These are phyloP conservation scores for Hemaris fuciformis DNA, from an alignment of 2,888 invertebrate species.

Conservation along the genomic window DNA sequence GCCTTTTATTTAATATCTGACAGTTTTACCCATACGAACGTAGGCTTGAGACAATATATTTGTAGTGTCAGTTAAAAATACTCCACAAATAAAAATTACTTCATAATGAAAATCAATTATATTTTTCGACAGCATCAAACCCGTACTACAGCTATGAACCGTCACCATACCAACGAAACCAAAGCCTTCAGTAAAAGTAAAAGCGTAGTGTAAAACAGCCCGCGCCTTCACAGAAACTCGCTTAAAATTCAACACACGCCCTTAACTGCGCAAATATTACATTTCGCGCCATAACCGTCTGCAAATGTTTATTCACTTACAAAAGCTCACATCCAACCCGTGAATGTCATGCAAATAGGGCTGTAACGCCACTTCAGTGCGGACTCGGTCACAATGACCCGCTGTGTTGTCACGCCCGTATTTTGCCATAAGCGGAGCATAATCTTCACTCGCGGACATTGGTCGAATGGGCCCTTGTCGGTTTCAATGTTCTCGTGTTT, in stretches of 20 bases:
- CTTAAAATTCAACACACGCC: neutral
- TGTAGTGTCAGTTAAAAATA: neutral
- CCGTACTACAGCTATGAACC: too few species aligned
- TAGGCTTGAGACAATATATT: neutral
- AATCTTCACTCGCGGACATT: neutral
- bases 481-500: neutral
- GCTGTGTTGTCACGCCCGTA: neutral
- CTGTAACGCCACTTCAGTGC: neutral
- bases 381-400: neutral
- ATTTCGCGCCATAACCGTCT: neutral
- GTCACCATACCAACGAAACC: too few species aligned
- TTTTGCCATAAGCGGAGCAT: neutral
- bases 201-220: neutral
- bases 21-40: too few species aligned
- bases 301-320: neutral
- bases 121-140: too few species aligned
- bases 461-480: neutral
- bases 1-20: too few species aligned
- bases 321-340: neutral
- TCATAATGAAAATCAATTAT: neutral
- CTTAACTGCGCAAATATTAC: slow-evolving; percentile 5
- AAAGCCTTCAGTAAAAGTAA: neutral
- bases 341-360: neutral
- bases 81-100: neutral
- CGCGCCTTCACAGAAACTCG: neutral